Evolutionary conservation across 2,113 vertebrate species (phyloP).

Genomic region (Taurulus bubalis): DNA sequence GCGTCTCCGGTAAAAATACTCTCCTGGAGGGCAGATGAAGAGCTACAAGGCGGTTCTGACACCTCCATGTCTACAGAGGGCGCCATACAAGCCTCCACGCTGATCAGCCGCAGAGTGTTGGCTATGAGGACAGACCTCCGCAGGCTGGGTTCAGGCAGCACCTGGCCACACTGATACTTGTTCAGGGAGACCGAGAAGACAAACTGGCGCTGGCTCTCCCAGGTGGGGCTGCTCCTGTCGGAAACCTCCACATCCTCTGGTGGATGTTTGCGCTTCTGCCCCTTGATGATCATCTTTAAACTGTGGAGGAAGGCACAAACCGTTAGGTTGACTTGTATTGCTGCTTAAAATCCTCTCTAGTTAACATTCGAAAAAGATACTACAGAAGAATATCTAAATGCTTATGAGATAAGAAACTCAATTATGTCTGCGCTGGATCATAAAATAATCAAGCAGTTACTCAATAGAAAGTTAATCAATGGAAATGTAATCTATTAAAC

Average conservation of each 20-base stretch:
- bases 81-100: slow-evolving; percentile 21
- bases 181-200: slow-evolving; percentile 86
- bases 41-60: not conserved
- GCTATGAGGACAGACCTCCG: slow-evolving; percentile 85
- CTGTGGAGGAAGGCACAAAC: slow-evolving; percentile 42
- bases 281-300: slow-evolving; percentile 81
- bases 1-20: not conserved
- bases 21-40: slow-evolving; percentile 15
- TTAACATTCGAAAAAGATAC: not conserved
- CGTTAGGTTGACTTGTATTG: not conserved
- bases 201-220: slow-evolving; percentile 84
- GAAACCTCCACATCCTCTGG: slow-evolving; percentile 60
- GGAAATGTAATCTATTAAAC: not conserved
- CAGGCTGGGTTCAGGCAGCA: slow-evolving; percentile 83
- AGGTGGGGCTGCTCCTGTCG: slow-evolving; percentile 49
- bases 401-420: not conserved
- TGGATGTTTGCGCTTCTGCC: slow-evolving; percentile 84
- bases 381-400: not conserved
- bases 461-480: not conserved
- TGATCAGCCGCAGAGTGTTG: slow-evolving; percentile 86
- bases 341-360: not conserved
- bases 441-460: not conserved
- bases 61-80: not conserved
- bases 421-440: not conserved
- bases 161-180: slow-evolving; percentile 84